These are phyloP conservation scores for Epinotia brunnichana DNA, from an alignment of 2,888 invertebrate genomes.

Conservation along the genomic window DNA sequence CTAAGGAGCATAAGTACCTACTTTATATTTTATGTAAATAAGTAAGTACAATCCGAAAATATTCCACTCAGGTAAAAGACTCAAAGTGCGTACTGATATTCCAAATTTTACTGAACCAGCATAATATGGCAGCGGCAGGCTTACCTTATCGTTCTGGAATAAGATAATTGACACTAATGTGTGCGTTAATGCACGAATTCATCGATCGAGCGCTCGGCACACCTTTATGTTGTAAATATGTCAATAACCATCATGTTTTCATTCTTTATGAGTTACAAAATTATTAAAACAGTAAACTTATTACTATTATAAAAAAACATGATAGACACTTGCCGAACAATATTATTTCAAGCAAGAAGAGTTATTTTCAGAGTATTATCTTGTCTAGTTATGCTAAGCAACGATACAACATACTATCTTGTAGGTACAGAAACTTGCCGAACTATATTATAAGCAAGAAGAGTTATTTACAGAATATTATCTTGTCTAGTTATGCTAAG, in stretches of 20 bases:
- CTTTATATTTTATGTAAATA: too few relatives aligned
- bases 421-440: neutral
- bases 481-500: neutral
- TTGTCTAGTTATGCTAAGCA: neutral
- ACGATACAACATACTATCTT: neutral
- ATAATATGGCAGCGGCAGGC: neutral
- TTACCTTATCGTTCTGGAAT: neutral
- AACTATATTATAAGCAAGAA: neutral
- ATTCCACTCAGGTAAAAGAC: too few relatives aligned
- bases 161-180: constrained; percentile 33
- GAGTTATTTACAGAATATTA: neutral
- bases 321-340: neutral
- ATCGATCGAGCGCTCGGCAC: neutral
- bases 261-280: constrained; percentile 7
- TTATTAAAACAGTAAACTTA: neutral
- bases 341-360: neutral
- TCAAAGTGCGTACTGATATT: neutral
- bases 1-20: too few relatives aligned
- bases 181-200: constrained; percentile 1
- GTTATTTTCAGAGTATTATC: neutral
- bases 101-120: neutral
- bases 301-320: neutral
- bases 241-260: constrained; percentile 10
- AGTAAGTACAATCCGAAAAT: too few relatives aligned
- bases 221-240: constrained; percentile 26